Evolutionary conservation across 1,140 invertebrate species (phyloP), one percentile per base, ranked within the genome.

Genomic region (Habropoda laboriosa): DNA sequence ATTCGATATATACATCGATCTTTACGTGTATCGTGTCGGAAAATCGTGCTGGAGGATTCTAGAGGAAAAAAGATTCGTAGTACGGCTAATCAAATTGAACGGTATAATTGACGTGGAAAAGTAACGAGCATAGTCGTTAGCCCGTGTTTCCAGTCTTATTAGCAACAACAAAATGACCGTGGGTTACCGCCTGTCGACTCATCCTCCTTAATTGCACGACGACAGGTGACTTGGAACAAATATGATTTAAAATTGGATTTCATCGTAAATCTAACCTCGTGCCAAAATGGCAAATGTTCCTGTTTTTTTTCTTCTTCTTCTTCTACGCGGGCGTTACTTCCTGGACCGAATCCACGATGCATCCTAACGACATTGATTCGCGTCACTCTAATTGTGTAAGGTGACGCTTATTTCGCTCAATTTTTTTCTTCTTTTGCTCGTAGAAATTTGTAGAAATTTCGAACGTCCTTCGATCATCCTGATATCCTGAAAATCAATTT

Each of bases 241-340:
- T 83, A 78, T 81, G 57, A 77, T 73, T 78, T 83, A 73, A 81
- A 83, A 81, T 77, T 81, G 73, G 74, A 71, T 73, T 73, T 61
- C 45, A 45, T 71, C 51, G 68, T 74, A 64, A 79, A 79, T 66
- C 67, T 60, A 66, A 51, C 18, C 42, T 67, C 8, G 42, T 67
- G 72, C 72, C 78, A 80, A 66, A 79, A 79, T 45, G 76, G 40
- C 78, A 75, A 74, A 49, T 38, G 30, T 30, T 21, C 61, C 49
- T n/a, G 27, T 27, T 77, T 38, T 57, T 68, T 24, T 42, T 24
- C 40, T 24, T 2, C 8, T 38, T 35, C 24, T 42, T 47, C 40
- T 18, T 21, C 4, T 7, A 35, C 13, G 5, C 18, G 24, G 24
- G 10, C 4, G n/a, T 16, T 18, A 47, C 13, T 49, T 77, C 32